Evolutionary conservation across 2,113 vertebrate genomes (phyloP).

Genomic region (Variabilichromis moorii): DNA sequence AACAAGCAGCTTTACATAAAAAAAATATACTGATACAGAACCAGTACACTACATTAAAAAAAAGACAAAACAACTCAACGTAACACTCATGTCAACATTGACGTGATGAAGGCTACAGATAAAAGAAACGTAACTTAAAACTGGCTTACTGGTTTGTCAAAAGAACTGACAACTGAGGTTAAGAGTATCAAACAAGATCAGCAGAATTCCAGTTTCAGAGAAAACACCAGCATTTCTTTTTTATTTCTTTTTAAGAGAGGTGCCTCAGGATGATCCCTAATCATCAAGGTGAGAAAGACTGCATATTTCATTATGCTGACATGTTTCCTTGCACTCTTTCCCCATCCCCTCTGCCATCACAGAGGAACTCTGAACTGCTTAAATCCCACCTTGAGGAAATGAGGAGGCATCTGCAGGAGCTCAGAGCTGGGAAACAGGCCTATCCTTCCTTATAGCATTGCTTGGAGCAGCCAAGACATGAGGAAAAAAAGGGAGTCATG

Average conservation of each 20-base stretch:
- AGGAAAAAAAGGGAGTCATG: neutral
- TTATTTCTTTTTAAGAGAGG: neutral
- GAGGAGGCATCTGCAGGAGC: neutral
- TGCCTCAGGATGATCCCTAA: neutral
- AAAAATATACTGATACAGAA: neutral
- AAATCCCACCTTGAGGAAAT: neutral
- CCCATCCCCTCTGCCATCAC: neutral
- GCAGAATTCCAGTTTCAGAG: neutral
- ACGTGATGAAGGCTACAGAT: neutral
- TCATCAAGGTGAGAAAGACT: neutral
- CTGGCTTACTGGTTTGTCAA: neutral
- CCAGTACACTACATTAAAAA: neutral
- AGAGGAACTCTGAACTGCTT: neutral
- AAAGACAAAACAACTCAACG: neutral
- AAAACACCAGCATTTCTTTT: neutral
- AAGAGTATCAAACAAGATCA: neutral
- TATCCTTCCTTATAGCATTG: neutral
- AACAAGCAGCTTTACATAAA: slow-evolving; percentile 9
- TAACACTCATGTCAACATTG: neutral
- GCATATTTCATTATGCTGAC: neutral
- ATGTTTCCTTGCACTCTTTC: neutral
- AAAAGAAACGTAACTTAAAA: neutral
- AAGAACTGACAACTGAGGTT: neutral
- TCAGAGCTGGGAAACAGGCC: neutral
- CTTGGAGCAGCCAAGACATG: neutral